Evolutionary conservation across 2,888 invertebrate species (phyloP).

Genomic region (Magallana nippona): DNA sequence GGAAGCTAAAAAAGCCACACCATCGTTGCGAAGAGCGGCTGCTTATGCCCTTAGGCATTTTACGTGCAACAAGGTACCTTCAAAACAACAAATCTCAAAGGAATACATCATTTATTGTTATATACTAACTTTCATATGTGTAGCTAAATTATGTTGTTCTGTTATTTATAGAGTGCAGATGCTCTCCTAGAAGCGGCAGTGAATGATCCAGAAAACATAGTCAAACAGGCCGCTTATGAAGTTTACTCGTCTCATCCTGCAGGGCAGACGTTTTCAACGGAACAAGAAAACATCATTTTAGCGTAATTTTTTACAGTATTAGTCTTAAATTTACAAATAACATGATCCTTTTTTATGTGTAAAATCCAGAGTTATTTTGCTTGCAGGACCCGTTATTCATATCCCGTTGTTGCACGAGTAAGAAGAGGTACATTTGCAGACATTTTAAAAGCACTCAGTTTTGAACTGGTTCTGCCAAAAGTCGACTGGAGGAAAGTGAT

Average conservation of each 20-base stretch:
- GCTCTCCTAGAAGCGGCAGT: conserved; percentile 57
- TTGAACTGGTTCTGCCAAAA: conserved; percentile 47
- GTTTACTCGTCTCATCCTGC: conserved; percentile 58
- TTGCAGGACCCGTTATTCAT: conserved; percentile 46
- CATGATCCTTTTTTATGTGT: too few relatives aligned
- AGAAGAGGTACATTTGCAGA: conserved; percentile 41
- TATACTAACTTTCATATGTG: not conserved
- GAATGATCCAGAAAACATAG: conserved; percentile 60
- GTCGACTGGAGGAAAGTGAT: conserved; percentile 51
- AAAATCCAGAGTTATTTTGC: too few relatives aligned
- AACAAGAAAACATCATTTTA: conserved; percentile 58
- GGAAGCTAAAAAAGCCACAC: conserved; percentile 57
- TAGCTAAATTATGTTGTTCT: too few relatives aligned
- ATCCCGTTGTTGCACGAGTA: conserved; percentile 41
- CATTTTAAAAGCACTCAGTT: conserved; percentile 5
- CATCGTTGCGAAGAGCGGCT: conserved; percentile 65
- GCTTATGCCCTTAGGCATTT: conserved; percentile 61
- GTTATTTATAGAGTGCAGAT: conserved; percentile 56
- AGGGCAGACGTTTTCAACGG: conserved; percentile 48
- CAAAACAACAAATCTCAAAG: not conserved
- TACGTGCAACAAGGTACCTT: conserved; percentile 61
- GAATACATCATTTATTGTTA: not conserved
- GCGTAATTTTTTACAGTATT: not conserved
- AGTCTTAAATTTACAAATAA: not conserved
- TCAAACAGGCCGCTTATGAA: conserved; percentile 55